Base-by-base conservation (phyloP, 2,797 vertebrate species). In the Dermochelys coriacea region DNA sequence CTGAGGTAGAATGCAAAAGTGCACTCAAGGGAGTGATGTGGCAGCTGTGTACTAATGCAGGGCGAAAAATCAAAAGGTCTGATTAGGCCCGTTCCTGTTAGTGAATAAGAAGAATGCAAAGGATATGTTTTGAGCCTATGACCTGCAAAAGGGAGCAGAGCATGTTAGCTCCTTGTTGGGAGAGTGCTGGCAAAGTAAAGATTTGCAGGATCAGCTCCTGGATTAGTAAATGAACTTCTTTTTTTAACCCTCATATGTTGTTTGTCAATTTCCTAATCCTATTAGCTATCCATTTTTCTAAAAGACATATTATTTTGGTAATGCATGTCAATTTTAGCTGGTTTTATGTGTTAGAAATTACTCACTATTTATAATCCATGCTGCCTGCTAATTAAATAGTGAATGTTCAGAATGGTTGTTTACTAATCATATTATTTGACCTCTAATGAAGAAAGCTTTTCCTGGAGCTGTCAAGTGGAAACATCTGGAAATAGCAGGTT, bases 321-420 rank as follows among this genome's bases (percentile, higher is more conserved):
- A 89, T 80, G 86, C 12, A 59, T 14, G 50, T 34, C 52, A 90
- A n/a, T 59, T 91, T 89, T 83, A 96, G 57, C 15, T 91, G 6
- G 52, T 92, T 88, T 82, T 82, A 23, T n/a, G 85, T 82, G 23
- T 45, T 80, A 52, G n/a, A 74, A 82, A 75, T 74, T 1, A 88
- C n/a, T 41, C 5, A 5, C 55, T 59, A 52, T 84, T 92, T 88
- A 64, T 49, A 75, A 85, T 77, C 64, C 37, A 54, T 3, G 2
- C 61, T 54, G 93, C 77, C 9, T 89, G 6, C 4, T 86, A 93
- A 89, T 89, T 59, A 80, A 5, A 2, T 15, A 57, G 47, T 51
- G 87, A 79, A 74, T 94, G 86, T 96, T 96, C 64, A 78, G 52
- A 89, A 45, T 34, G 27, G 41, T 80, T 96, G 47, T 92, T 95